Evolutionary conservation across 2,797 vertebrate genomes (phyloP).

Genomic region (Sebastes umbrosus): DNA sequence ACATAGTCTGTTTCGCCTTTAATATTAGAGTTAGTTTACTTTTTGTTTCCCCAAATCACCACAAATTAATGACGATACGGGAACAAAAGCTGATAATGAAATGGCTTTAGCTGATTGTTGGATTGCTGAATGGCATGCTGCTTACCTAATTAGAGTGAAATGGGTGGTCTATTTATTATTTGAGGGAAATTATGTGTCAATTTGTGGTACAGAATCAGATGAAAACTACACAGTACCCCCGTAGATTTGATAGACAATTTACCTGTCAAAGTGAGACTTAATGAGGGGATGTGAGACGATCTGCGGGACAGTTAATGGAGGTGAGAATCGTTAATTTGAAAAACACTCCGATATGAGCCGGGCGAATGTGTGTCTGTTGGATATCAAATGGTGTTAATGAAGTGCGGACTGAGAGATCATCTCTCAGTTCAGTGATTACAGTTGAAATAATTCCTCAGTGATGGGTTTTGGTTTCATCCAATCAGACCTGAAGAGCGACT

Average conservation of each 20-base stretch:
- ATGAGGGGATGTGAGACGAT: constrained; percentile 23
- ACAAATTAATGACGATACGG: background rate
- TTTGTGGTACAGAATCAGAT: background rate
- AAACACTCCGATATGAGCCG: background rate
- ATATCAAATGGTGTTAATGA: constrained; percentile 24
- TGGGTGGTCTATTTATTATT: background rate
- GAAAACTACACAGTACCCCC: background rate
- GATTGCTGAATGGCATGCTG: background rate
- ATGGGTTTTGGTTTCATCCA: constrained; percentile 10
- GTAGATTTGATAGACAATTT: background rate
- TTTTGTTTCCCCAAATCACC: background rate
- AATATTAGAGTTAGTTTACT: background rate
- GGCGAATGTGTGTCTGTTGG: background rate
- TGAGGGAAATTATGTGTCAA: background rate
- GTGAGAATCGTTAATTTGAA: background rate
- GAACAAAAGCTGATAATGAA: background rate
- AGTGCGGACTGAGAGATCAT: constrained; percentile 4
- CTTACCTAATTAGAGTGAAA: constrained; percentile 15
- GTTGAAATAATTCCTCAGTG: constrained; percentile 7
- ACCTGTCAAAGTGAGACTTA: background rate
- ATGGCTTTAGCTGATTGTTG: background rate
- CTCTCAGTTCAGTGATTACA: constrained; percentile 14
- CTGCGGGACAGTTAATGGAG: constrained; percentile 8
- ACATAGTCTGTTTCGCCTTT: background rate
- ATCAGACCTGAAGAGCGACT: constrained; percentile 25